Percentiles rank a stretch among this genome's conserved stretches.
Conservation (phyloP, 2,797 vertebrate genomes). For the Gadopsis marmoratus region DNA sequence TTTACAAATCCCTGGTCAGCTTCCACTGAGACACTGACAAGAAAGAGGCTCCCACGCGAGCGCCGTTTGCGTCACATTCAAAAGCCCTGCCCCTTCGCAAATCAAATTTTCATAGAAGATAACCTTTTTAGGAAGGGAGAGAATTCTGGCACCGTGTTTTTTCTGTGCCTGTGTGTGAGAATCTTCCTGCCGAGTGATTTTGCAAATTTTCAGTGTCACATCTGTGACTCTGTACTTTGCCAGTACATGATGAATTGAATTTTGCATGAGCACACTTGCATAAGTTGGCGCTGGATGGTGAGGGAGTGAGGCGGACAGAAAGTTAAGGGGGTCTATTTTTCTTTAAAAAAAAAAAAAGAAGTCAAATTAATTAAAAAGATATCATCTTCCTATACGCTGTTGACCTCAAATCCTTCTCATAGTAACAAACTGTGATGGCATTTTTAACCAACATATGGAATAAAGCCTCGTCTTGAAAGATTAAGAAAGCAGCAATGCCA, state of each 20-base stretch:
- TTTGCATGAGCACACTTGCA: conserved; percentile 60
- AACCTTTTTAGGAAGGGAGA: conserved; percentile 63
- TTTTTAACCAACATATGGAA: conserved; percentile 24
- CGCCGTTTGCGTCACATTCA: conserved; percentile 57
- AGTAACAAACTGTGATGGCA: conserved; percentile 26
- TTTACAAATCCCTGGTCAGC: conserved; percentile 65
- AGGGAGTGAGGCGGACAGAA: conserved; percentile 23
- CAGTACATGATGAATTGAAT: conserved; percentile 68
- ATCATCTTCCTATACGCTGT: conserved; percentile 63
- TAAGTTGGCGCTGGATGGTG: conserved; percentile 37
- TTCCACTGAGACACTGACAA: conserved; percentile 34
- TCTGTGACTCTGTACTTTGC: conserved; percentile 70
- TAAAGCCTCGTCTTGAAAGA: conserved; percentile 5
- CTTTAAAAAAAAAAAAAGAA: conserved; percentile 12
- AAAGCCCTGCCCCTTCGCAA: conserved; percentile 40
- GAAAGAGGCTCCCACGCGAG: conserved; percentile 36
- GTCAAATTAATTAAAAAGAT: conserved; percentile 73
- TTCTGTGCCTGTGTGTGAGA: conserved; percentile 36
- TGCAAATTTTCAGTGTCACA: conserved; percentile 63
- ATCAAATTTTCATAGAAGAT: conserved; percentile 69
- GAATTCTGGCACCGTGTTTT: conserved; percentile 52
- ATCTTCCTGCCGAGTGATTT: conserved; percentile 66
- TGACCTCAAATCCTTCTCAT: conserved; percentile 41
- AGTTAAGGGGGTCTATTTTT: conserved; percentile 45
- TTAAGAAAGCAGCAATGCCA: conserved; percentile 7